Evolutionary conservation across 2,888 invertebrate species (phyloP), one percentile per base, ranked within the genome.

Genomic region (Ochropacha duplaris): DNA sequence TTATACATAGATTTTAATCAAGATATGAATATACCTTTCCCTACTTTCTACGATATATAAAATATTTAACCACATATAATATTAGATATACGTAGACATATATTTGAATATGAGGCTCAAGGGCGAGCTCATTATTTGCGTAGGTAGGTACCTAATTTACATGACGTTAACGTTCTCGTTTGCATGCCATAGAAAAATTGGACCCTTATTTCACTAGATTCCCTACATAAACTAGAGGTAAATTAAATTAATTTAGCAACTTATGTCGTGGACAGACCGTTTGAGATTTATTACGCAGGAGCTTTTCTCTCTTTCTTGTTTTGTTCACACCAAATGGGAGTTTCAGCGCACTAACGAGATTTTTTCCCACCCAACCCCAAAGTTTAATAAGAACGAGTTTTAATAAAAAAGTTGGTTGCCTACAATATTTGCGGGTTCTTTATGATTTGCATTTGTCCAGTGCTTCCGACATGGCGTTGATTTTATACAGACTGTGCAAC

Each of bases 211-310:
- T 44, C n/a, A 44, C 19, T 19, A 6, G 19, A 14, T n/a, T 19
- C 19, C 19, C 6, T 9, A 44, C 39, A 44, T 44, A 19, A 19
- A 19, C 19, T 44, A 19, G n/a, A 19, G 9, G 19, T 19, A 3
- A 44, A 44, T 14, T 16, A n/a, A 39, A 64, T 61, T 64, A 55
- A 58, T 50, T 44, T 44, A 19, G 44, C 19, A 44, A 19, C 44
- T 19, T n/a, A 44, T 19, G 44, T 19, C 44, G 44, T 14, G n/a
- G 44, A 44, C 44, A 44, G 44, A 44, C 44, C 9, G 19, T 19
- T 44, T 44, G 44, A 44, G 44, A 44, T 44, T 44, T 44, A 44
- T 44, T n/a, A 19, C 44, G 44, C 44, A 9, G 19, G 19, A 44
- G 12, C 4, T 14, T 44, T 39, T 44, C 44, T 19, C 44, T 19